These are phyloP conservation scores for Homarus gammarus DNA, from an alignment of 2,888 invertebrate species.

Conservation along the genomic window DNA sequence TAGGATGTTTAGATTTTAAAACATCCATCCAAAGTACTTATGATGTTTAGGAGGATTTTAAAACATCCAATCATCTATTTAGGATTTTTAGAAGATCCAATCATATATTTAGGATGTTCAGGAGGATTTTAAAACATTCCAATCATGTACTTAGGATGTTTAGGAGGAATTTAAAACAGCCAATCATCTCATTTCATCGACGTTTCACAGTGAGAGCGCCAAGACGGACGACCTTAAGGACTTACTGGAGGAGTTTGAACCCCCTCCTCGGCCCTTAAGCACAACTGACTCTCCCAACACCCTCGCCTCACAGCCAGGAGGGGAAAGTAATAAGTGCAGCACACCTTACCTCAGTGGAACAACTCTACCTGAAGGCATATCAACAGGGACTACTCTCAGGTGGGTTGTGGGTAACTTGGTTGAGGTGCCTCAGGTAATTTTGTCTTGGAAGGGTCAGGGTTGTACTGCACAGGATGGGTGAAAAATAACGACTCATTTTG, in stretches of 20 bases:
- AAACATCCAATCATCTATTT: neutral
- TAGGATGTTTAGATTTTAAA: no score
- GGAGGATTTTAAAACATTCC: no score
- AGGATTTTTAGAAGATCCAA: no score
- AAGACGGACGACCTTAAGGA: conserved; percentile 63
- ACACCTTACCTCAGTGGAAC: conserved; percentile 51
- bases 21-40: no score
- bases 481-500: no score
- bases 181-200: neutral
- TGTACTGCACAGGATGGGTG: no score
- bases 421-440: no score
- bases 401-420: neutral
- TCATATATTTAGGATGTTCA: no score
- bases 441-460: no score
- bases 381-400: conserved; percentile 46
- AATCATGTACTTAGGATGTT: no score
- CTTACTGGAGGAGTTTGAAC: conserved; percentile 59
- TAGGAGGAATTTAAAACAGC: neutral
- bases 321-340: conserved; percentile 45
- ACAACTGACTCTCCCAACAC: neutral
- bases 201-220: conserved; percentile 10
- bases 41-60: neutral
- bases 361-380: conserved; percentile 15
- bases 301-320: neutral
- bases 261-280: neutral